phyloP scores from a whole-genome alignment of 2,113 vertebrate species.

The Henicopernis longicauda region DNA sequence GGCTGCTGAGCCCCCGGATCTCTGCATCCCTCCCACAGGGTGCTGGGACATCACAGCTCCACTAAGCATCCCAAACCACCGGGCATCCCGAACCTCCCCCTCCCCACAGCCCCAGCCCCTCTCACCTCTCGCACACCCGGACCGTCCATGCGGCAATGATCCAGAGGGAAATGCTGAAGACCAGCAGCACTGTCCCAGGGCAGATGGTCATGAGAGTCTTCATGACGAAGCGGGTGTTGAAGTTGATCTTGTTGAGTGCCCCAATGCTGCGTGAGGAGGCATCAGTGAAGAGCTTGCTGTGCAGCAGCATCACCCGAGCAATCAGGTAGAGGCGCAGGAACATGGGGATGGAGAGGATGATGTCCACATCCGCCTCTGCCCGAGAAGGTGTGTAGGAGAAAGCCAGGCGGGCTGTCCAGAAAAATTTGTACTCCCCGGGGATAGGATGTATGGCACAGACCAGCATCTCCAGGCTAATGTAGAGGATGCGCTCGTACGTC shows the following conservation, averaged over 20 bases:
- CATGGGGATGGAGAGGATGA: conserved; percentile 98
- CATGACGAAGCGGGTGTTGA: conserved; percentile 99
- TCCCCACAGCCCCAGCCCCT: neutral
- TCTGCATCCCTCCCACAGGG: neutral
- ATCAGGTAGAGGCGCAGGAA: conserved; percentile 98
- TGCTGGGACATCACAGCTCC: neutral
- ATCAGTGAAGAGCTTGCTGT: conserved; percentile 96
- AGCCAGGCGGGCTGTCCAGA: conserved; percentile 94
- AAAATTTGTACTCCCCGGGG: conserved; percentile 94
- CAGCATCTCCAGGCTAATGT: conserved; percentile 94
- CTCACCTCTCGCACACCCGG: conserved; percentile 94
- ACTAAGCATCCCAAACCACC: accelerated
- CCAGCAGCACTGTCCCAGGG: conserved; percentile 94
- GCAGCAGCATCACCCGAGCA: conserved; percentile 94
- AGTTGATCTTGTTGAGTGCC: conserved; percentile 90
- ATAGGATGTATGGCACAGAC: conserved; percentile 97
- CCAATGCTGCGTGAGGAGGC: conserved; percentile 76
- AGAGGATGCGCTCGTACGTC: conserved; percentile 94
- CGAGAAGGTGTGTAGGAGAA: conserved; percentile 92
- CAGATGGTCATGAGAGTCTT: conserved; percentile 99
- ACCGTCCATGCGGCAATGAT: conserved; percentile 99
- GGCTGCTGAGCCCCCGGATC: neutral
- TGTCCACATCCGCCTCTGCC: conserved; percentile 95
- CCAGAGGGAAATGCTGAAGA: conserved; percentile 99
- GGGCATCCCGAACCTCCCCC: accelerated